phyloP scores from a whole-genome alignment of 2,888 invertebrate species.

The Lepidochitona cinerea region DNA sequence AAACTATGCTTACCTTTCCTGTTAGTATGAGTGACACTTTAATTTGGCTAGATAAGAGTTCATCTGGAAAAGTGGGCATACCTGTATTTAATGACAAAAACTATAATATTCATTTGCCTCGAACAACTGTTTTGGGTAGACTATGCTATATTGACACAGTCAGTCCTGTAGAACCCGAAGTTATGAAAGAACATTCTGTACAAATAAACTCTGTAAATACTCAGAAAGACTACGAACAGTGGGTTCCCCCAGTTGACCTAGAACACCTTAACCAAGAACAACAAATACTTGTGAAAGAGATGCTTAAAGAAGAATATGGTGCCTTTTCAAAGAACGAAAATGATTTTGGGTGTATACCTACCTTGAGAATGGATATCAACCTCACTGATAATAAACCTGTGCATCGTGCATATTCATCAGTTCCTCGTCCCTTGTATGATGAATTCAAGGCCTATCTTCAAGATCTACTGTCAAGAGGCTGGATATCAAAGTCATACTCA shows the following conservation, averaged over 20 bases:
- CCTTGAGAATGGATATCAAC: slow-evolving; percentile 28
- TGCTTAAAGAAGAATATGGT: slow-evolving; percentile 25
- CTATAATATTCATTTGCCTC: neutral
- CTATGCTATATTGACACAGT: neutral
- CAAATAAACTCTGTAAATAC: neutral
- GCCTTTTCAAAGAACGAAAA: slow-evolving; percentile 27
- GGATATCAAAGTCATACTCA: slow-evolving; percentile 22
- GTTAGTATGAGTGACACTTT: neutral
- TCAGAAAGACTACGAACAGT: neutral
- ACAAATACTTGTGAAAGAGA: slow-evolving; percentile 11
- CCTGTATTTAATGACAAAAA: neutral
- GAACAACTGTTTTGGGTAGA: neutral
- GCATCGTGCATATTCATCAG: slow-evolving; percentile 22
- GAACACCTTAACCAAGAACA: slow-evolving; percentile 15
- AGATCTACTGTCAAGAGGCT: slow-evolving; percentile 25
- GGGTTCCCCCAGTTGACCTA: slow-evolving; percentile 25
- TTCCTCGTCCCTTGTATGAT: slow-evolving; percentile 31
- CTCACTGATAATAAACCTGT: slow-evolving; percentile 32
- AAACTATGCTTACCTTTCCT: neutral
- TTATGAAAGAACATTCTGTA: neutral
- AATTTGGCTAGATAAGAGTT: neutral
- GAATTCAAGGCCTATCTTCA: slow-evolving; percentile 38
- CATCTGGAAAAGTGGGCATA: neutral
- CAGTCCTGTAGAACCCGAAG: neutral
- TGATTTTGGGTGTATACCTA: slow-evolving; percentile 29